Evolutionary conservation across 2,888 invertebrate species (phyloP), one percentile per base, ranked within the genome.

Genomic region (Leucozona laternaria): DNA sequence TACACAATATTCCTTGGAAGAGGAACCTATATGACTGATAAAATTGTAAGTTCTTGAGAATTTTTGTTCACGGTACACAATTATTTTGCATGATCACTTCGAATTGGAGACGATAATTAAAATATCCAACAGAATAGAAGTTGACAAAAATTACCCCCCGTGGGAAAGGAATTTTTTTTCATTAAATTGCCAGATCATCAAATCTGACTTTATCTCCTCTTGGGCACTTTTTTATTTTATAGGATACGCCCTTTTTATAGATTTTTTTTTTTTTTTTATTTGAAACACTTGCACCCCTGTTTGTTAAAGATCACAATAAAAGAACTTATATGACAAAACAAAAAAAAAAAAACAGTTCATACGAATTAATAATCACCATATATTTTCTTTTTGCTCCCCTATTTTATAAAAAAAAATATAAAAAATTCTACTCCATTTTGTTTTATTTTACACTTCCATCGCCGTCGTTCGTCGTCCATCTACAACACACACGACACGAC

Each of bases 401-500:
- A 86, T 43, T 71, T 64, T 1, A 34, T 31, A 78, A 64, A 57
- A 50, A 68, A 58, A 70, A 57, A 22, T 53, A 17, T 40, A 37
- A 53, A 53, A 66, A 31, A 64, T 64, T 75, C 73, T 86, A 82
- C 86, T 86, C 86, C 86, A 86, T 86, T 79, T 86, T 86, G 86
- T 86, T 78, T 82, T 82, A 43, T 81, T 79, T 75, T 79, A 86
- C 72, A 86, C 82, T 78, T 75, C 82, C 82, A 82, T 82, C 66
- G 82, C 64, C 75, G 78, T 82, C 75, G 82, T 82, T 66, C 48
- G 78, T 86, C 86, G 78, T 86, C 86, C 86, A 86, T 82, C 86
- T 78, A 86, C 86, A 82, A 86, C 86, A 82, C 86, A 82, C 86
- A 86, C 86, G 82, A 77, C 86, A 86, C 86, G 82, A 86, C 82